phyloP scores from a whole-genome alignment of 2,888 invertebrate genomes.

The Amphipyra tragopoginis region DNA sequence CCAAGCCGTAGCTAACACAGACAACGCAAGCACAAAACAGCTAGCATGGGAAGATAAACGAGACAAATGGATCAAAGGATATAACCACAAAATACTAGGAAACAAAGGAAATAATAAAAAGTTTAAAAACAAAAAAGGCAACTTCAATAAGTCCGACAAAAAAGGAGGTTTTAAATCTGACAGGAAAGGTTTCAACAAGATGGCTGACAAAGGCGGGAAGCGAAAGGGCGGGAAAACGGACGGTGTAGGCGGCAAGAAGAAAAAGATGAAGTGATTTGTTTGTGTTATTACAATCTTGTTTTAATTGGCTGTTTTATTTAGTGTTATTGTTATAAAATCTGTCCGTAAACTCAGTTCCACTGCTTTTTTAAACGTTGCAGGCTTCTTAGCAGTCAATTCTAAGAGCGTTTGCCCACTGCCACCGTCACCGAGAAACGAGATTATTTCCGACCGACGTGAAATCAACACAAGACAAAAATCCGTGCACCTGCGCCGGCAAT shows the following conservation, averaged over 20 bases:
- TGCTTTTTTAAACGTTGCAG: too few species aligned
- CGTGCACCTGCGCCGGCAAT: too few species aligned
- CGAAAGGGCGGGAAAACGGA: conserved; percentile 54
- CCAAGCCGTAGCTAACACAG: conserved; percentile 92
- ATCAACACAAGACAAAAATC: too few species aligned
- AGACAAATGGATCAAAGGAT: conserved; percentile 91
- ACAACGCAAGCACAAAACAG: conserved; percentile 94
- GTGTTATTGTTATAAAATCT: too few species aligned
- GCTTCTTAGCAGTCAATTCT: too few species aligned
- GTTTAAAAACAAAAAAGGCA: conserved; percentile 42
- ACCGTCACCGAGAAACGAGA: too few species aligned
- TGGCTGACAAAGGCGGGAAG: conserved; percentile 46
- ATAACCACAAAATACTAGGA: conserved; percentile 84
- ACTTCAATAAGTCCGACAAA: conserved; percentile 53
- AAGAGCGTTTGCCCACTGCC: too few species aligned
- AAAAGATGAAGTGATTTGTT: conserved; percentile 71
- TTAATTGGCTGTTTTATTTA: conserved; percentile 38
- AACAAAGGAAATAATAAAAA: conserved; percentile 65
- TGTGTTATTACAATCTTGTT: conserved; percentile 36
- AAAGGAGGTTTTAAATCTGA: conserved; percentile 61
- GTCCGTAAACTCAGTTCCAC: too few species aligned
- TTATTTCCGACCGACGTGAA: too few species aligned
- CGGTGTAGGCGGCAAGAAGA: conserved; percentile 77
- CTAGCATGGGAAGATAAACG: conserved; percentile 95
- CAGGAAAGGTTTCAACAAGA: conserved; percentile 68